Percentiles rank a stretch among this genome's conserved stretches.
These are phyloP conservation scores for Ciconia boyciana DNA, from an alignment of 2,113 vertebrate species.

Conservation along the genomic window DNA sequence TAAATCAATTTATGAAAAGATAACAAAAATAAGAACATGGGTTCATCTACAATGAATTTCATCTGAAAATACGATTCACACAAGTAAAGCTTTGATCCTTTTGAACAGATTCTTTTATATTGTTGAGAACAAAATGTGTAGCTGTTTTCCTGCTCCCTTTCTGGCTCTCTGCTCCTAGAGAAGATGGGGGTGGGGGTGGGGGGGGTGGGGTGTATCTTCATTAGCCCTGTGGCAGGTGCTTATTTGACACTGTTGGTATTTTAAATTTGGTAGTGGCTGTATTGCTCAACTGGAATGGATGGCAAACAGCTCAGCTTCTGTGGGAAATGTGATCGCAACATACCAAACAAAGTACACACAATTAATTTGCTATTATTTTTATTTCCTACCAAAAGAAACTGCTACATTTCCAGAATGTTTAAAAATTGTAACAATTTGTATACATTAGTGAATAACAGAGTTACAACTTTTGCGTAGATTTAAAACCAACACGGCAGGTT, in stretches of 20 bases:
- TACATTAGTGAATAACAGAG: not conserved
- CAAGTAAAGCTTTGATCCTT: too few relatives aligned
- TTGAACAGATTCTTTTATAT: not conserved
- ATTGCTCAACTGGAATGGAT: accelerated
- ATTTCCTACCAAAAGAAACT: slow-evolving; percentile 50
- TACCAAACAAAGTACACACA: not conserved
- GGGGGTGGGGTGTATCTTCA: not conserved
- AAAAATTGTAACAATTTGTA: slow-evolving; percentile 1
- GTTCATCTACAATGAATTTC: not conserved
- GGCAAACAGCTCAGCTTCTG: not conserved
- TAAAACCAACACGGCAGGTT: not conserved
- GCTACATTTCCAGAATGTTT: slow-evolving; percentile 33
- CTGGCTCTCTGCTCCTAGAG: not conserved
- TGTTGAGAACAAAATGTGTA: accelerated
- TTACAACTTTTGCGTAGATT: not conserved
- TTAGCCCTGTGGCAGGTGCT: not conserved
- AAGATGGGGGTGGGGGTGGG: too few relatives aligned
- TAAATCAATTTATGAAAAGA: accelerated
- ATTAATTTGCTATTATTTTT: not conserved
- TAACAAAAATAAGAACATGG: not conserved
- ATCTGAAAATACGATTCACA: not conserved
- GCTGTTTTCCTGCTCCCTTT: not conserved
- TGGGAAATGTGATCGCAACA: accelerated
- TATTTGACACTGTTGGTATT: not conserved
- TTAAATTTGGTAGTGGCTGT: not conserved